Base-by-base conservation (phyloP, 2,797 vertebrate genomes). In the Amblyopsis hoosieri region DNA sequence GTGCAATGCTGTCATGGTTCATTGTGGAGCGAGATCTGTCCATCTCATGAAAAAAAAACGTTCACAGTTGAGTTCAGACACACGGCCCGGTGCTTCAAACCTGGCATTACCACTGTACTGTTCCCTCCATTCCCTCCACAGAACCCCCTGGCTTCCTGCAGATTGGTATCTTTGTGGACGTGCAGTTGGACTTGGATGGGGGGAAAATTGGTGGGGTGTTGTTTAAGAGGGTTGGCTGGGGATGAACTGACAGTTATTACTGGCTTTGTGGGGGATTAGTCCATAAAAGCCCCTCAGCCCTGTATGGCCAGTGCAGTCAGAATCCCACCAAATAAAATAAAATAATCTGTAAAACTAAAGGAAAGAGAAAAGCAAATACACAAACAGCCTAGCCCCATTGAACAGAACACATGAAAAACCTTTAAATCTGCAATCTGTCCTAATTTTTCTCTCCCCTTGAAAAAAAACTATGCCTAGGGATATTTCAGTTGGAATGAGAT, bases 191-290 rank as follows among this genome's bases (percentile, higher is more conserved):
- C 76, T 86, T 74, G 67, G 80, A 67, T 29, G 57, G 58, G 54
- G 64, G 69, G 59, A 13, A 46, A 51, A 65, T 62, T 56, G 54
- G 42, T 6, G 56, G 60, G 72, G 54, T 12, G 69, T 68, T 19
- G 53, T 11, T 74, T 19, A 69, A 69, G 77, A 80, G 64, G 67
- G 71, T 80, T 89, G 87, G 89, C 87, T 84, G 66, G 64, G 83
- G 82, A 86, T 90, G 88, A 91, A 91, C 90, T 92, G 91, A 92
- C 90, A 92, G 91, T 93, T 94, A 92, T 93, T 93, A 93, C 82
- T 75, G 89, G 90, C 89, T 93, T 92, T 93, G 88, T 89, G 82
- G 84, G 74, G 87, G 92, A 93, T 94, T 92, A 93, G 85, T 89
- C 87, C 85, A 91, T 89, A 88, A 93, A 93, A 92, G 82, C 85